A percentile compares a stretch with the other conserved stretches of the same genome.
These are phyloP conservation scores for Melitaea athalia DNA, from an alignment of 2,888 invertebrate species.

Conservation along the genomic window DNA sequence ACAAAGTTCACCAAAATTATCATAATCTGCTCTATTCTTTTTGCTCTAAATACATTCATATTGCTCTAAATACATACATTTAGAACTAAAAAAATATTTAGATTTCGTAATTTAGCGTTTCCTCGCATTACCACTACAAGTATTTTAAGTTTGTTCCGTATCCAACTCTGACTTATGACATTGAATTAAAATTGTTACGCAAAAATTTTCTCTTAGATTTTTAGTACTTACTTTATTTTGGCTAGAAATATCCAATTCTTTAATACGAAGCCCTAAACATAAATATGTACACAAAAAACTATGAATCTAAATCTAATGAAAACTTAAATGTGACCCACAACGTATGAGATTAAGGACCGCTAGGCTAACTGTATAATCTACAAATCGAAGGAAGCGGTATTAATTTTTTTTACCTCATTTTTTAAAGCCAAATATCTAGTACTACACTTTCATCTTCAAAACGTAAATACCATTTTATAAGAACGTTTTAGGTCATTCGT, in stretches of 20 bases:
- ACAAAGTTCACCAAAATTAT: too few species aligned
- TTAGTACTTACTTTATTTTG: background rate
- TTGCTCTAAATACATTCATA: too few species aligned
- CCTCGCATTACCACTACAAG: too few species aligned
- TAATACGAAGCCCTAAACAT: background rate
- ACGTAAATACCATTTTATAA: background rate
- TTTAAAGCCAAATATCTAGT: constrained; percentile 6
- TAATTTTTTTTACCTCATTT: constrained; percentile 9
- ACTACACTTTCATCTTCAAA: constrained; percentile 2
- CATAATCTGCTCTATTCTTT: too few species aligned
- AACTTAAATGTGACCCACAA: constrained; percentile 8
- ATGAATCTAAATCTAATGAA: background rate
- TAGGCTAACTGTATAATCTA: constrained; percentile 6
- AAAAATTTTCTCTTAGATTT: too few species aligned
- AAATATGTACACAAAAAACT: background rate
- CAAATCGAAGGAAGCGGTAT: constrained; percentile 7
- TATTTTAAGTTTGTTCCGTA: too few species aligned
- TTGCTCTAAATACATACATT: too few species aligned
- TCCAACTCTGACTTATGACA: too few species aligned
- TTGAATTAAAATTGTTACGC: too few species aligned
- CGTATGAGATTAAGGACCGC: background rate
- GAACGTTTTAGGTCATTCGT: background rate
- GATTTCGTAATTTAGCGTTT: too few species aligned
- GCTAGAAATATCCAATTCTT: background rate
- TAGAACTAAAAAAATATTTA: too few species aligned